Conservation (phyloP, 1,140 invertebrate genomes). For the Hyposmocoma kahamanoa region DNA sequence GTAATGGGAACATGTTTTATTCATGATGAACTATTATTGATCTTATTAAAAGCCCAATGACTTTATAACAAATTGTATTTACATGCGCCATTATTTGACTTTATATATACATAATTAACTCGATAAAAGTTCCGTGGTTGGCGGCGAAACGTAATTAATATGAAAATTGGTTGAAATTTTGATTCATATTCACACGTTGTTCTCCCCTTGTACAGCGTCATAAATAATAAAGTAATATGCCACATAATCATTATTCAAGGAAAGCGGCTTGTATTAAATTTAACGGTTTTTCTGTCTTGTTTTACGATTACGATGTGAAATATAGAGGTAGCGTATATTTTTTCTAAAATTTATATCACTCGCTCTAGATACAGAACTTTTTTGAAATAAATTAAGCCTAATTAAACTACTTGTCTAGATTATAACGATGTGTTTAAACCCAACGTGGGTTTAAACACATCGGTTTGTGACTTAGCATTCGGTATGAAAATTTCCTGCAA, state of each 20-base stretch:
- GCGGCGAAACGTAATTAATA: slow-evolving; percentile 39
- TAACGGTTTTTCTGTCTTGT: slow-evolving; percentile 1
- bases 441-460: no score
- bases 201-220: slow-evolving; percentile 6
- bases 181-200: slow-evolving; percentile 28
- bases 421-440: no score
- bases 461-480: no score
- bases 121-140: slow-evolving; percentile 2
- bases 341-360: no score
- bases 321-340: no score
- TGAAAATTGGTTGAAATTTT: slow-evolving; percentile 37
- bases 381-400: no score
- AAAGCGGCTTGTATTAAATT: slow-evolving; percentile 2
- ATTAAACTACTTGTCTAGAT: no score
- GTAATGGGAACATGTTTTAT: background rate
- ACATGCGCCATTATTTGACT: background rate
- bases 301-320: background rate
- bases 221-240: slow-evolving; percentile 25
- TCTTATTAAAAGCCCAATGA: background rate
- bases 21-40: background rate
- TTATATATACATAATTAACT: background rate
- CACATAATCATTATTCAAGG: slow-evolving; percentile 2
- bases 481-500: no score
- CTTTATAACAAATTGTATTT: background rate
- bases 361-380: no score